Conservation (phyloP, 2,113 vertebrate species). For the Embiotoca jacksoni region DNA sequence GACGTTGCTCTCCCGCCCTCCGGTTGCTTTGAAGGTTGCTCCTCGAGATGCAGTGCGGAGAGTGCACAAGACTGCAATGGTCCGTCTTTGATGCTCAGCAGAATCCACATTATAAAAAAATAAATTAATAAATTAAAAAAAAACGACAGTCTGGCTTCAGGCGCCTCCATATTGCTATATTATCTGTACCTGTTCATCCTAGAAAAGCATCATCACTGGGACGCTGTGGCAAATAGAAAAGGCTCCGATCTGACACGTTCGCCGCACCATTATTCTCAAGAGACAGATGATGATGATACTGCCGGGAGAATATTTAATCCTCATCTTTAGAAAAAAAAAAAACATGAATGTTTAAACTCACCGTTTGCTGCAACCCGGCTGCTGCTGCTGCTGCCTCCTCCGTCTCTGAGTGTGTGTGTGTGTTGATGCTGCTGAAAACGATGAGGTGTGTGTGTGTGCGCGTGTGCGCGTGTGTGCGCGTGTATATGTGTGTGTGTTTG, state of each 20-base stretch:
- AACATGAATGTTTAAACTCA: slow-evolving; percentile 55
- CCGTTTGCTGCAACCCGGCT: slow-evolving; percentile 54
- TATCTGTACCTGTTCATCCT: slow-evolving; percentile 58
- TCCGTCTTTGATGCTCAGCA: slow-evolving; percentile 40
- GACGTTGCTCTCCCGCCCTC: slow-evolving; percentile 25
- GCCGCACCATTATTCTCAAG: slow-evolving; percentile 73
- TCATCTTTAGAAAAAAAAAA: background rate
- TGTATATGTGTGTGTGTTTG: slow-evolving; percentile 15
- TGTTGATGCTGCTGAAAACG: slow-evolving; percentile 51
- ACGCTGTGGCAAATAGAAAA: slow-evolving; percentile 43
- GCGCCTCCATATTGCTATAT: slow-evolving; percentile 55
- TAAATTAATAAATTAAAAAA: no score
- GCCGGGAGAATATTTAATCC: background rate
- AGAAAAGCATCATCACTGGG: slow-evolving; percentile 44
- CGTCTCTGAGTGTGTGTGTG: slow-evolving; percentile 18
- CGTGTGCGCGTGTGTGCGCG: background rate
- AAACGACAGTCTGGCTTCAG: slow-evolving; percentile 1
- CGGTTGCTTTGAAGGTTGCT: slow-evolving; percentile 27
- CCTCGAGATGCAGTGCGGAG: slow-evolving; percentile 41
- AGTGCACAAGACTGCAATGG: slow-evolving; percentile 48
- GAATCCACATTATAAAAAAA: slow-evolving; percentile 6
- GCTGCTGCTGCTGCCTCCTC: slow-evolving; percentile 10
- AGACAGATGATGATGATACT: background rate
- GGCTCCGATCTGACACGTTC: slow-evolving; percentile 32
- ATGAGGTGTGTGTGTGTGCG: slow-evolving; percentile 21